Evolutionary conservation across 2,888 invertebrate genomes (phyloP).

Genomic region (Margaritifera margaritifera): DNA sequence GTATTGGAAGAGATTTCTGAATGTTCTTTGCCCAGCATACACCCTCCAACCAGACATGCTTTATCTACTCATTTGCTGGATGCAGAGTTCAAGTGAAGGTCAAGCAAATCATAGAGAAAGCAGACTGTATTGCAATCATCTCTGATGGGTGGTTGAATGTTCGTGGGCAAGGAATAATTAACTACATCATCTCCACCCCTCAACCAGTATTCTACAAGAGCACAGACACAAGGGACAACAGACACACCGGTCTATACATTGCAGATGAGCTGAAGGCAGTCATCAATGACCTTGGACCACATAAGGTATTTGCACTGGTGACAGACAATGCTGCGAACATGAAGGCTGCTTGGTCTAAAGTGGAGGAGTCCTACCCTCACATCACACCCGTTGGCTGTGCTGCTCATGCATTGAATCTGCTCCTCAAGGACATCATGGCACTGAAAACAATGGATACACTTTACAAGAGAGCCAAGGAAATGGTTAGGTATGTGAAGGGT

Average conservation of each 20-base stretch:
- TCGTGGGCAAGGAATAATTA: not conserved
- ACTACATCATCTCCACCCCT: not conserved
- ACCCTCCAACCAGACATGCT: too few species aligned
- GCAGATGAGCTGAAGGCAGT: not conserved
- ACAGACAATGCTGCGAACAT: not conserved
- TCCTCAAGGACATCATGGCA: too few species aligned
- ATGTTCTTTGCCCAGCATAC: too few species aligned
- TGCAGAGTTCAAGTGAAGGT: too few species aligned
- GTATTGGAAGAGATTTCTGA: too few species aligned
- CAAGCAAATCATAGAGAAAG: too few species aligned
- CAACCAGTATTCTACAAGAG: not conserved
- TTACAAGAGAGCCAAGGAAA: too few species aligned
- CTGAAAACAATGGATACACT: too few species aligned
- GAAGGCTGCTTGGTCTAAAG: not conserved
- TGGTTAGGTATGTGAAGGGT: too few species aligned
- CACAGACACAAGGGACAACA: not conserved
- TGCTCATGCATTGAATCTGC: too few species aligned
- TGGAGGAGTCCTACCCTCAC: not conserved
- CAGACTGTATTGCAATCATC: too few species aligned
- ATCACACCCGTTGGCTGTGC: constrained; percentile 2
- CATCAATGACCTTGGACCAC: not conserved
- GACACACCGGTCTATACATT: constrained; percentile 1
- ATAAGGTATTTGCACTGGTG: not conserved
- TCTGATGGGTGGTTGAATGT: constrained; percentile 1
- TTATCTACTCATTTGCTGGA: too few species aligned